phyloP scores from a whole-genome alignment of 2,888 invertebrate species.

The Lysandra bellargus region DNA sequence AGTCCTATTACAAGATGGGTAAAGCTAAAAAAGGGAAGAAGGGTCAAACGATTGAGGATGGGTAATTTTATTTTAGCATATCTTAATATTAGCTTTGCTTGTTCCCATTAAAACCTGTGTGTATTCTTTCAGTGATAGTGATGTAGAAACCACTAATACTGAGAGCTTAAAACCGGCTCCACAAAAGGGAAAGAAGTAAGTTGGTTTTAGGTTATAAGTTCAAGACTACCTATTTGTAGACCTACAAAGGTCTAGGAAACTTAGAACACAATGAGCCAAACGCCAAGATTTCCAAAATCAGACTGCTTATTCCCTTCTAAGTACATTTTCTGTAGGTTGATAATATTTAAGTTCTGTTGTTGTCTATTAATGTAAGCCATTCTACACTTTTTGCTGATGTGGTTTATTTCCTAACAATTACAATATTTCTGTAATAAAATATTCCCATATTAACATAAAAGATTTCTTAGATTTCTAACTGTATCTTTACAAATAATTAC shows the following conservation, averaged over 20 bases:
- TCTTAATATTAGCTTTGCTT: constrained; percentile 50
- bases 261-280: neutral
- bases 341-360: neutral
- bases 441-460: neutral
- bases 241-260: neutral
- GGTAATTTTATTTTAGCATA: constrained; percentile 79
- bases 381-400: neutral
- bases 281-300: too few species aligned
- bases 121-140: constrained; percentile 81
- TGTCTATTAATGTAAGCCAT: too few species aligned
- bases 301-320: neutral
- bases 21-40: constrained; percentile 92
- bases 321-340: neutral
- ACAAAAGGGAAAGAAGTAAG: constrained; percentile 71
- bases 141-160: constrained; percentile 73
- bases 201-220: constrained; percentile 54
- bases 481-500: neutral
- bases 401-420: neutral
- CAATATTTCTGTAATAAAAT: neutral
- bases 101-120: constrained; percentile 42
- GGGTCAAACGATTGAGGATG: constrained; percentile 86
- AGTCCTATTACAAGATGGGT: constrained; percentile 80
- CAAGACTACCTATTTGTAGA: neutral
- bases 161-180: constrained; percentile 64
- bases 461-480: neutral